Evolutionary conservation across 1,140 invertebrate genomes (phyloP), one percentile per base, ranked within the genome.

Genomic region (Trichonephila inaurata): DNA sequence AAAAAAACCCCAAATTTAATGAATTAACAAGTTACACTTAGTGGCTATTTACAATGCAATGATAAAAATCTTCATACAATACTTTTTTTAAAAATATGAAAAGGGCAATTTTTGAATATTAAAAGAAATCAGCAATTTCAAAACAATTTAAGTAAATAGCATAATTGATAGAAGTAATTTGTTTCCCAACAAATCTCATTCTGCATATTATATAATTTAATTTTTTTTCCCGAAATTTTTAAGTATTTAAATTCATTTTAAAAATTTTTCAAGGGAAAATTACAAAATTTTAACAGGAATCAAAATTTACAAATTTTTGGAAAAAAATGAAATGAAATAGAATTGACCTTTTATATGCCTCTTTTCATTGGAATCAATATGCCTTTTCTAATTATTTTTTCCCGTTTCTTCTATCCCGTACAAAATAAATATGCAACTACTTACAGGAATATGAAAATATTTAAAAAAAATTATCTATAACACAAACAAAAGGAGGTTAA

Each of bases 31-130:
- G 51, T 83, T 21, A 44, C 40, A 62, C 33, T 87, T 87, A 87
- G 85, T 87, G 85, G 28, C 85, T 87, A 87, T 87, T 87, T 87
- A 87, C 85, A 87, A 64, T 87, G 85, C 58, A 87, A 64, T 85
- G 82, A 85, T 7, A 51, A 51, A 51, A 51, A 51, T 51, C 51
- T 51, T 69, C 2, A 24, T 24, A 69, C 12, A 69, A 69, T 69
- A 21, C 66, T 28, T 10, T 24, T 69, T 69, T 69, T 7, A 69
- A 12, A 5, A 51, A 51, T 6, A 51, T 51, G 1, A 51, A 51
- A 51, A 51, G 1, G 44, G 8, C 44, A 51, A 8, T n/a, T 51
- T 51, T 12, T 51, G 7, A 51, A 51, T 51, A 51, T 51, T 1
- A 8, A 51, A 51, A 51, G 10, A 40, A 40, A 40, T 40, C 33